These are phyloP conservation scores for Chrysolina americana DNA, from an alignment of 2,888 invertebrate species.

Conservation along the genomic window DNA sequence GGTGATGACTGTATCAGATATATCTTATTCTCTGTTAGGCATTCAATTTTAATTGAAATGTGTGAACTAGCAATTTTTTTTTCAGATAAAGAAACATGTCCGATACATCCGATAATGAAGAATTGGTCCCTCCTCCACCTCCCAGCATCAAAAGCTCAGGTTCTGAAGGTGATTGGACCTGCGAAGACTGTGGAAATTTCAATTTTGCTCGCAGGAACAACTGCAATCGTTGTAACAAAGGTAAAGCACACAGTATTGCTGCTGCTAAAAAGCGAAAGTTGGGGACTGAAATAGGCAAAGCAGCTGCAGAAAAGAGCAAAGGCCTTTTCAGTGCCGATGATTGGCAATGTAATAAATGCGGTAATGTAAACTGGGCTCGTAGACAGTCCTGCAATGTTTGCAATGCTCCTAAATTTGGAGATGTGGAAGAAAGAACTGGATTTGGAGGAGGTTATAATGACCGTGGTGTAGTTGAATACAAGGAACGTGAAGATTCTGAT, in stretches of 20 bases:
- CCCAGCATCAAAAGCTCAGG: constrained; percentile 58
- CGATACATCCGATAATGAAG: constrained; percentile 58
- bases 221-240: constrained; percentile 93
- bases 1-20: neutral
- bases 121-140: constrained; percentile 63
- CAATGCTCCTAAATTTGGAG: constrained; percentile 97
- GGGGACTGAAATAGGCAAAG: constrained; percentile 97
- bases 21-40: constrained; percentile 17
- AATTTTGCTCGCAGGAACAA: constrained; percentile 93
- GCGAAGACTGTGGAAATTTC: constrained; percentile 89
- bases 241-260: constrained; percentile 59
- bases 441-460: constrained; percentile 96
- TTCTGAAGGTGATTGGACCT: constrained; percentile 77
- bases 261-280: constrained; percentile 82
- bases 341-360: constrained; percentile 99
- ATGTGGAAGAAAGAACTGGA: constrained; percentile 85
- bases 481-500: constrained; percentile 86
- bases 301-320: constrained; percentile 97
- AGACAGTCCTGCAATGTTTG: constrained; percentile 98
- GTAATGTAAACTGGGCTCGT: constrained; percentile 99
- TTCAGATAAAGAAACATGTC: constrained; percentile 46
- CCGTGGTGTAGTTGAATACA: constrained; percentile 95
- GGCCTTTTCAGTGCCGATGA: constrained; percentile 98
- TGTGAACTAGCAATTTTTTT: constrained; percentile 28
- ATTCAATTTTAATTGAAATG: constrained; percentile 18